Percentiles rank a stretch among this genome's conserved stretches.
Evolutionary conservation across 2,797 vertebrate species (phyloP).

Genomic region (Pygocentrus nattereri): DNA sequence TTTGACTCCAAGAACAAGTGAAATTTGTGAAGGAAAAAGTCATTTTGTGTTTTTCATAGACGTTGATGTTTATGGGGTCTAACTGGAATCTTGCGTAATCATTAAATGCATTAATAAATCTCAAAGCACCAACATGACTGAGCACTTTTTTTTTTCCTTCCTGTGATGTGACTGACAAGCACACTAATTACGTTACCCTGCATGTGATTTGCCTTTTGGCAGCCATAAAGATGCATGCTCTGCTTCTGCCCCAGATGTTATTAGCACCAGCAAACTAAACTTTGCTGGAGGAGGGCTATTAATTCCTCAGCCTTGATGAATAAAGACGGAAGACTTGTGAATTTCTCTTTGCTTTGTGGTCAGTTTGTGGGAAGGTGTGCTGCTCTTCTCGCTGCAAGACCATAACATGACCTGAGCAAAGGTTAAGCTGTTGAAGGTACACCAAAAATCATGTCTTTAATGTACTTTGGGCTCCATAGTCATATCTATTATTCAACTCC

Average conservation of each 20-base stretch:
- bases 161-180: background rate
- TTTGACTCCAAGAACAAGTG: too few relatives aligned
- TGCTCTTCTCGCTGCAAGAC: background rate
- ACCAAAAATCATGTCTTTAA: background rate
- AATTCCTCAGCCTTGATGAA: background rate
- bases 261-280: slow-evolving; percentile 1
- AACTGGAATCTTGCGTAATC: slow-evolving; percentile 1
- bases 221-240: background rate
- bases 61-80: background rate
- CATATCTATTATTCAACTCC: background rate
- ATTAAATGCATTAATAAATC: slow-evolving; percentile 1
- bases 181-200: slow-evolving; percentile 10
- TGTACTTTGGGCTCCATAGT: background rate
- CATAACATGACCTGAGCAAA: background rate
- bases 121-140: background rate
- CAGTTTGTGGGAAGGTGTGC: background rate
- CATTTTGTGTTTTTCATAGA: background rate
- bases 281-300: background rate
- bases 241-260: background rate
- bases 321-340: background rate
- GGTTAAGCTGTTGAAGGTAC: background rate
- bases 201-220: slow-evolving; percentile 27
- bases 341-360: background rate
- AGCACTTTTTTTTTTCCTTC: background rate
- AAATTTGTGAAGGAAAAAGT: background rate